phyloP scores from a whole-genome alignment of 2,113 vertebrate genomes.

The Hassar affinis region DNA sequence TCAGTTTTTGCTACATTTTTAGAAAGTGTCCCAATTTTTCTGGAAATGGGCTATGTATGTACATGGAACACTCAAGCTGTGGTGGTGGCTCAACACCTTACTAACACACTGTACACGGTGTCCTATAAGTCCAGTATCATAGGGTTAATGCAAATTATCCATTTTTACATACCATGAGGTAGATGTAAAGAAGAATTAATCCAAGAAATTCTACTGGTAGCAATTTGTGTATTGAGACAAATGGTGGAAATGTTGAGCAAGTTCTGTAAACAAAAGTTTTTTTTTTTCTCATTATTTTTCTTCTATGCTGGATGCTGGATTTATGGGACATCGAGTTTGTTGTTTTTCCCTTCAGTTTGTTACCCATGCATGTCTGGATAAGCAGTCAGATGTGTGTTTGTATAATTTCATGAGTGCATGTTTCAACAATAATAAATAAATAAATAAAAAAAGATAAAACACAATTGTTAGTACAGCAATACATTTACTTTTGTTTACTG shows the following conservation, averaged over 20 bases:
- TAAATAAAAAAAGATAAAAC: not conserved
- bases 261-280: not conserved
- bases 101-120: not conserved
- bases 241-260: not conserved
- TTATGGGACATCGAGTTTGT: not conserved
- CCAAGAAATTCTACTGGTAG: not conserved
- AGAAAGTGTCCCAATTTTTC: no score
- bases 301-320: not conserved
- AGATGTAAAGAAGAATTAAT: not conserved
- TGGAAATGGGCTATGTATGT: not conserved
- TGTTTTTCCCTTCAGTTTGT: not conserved
- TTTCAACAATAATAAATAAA: not conserved
- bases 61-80: not conserved
- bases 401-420: not conserved
- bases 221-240: not conserved
- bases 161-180: not conserved
- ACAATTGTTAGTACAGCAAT: slow-evolving; percentile 42
- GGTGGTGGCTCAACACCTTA: not conserved
- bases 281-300: not conserved
- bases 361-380: not conserved
- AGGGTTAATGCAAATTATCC: not conserved
- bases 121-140: not conserved
- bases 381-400: not conserved
- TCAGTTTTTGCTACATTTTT: no score
- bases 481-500: slow-evolving; percentile 45